These are phyloP conservation scores for Lacanobia oleracea DNA, from an alignment of 2,888 invertebrate species.

Conservation along the genomic window DNA sequence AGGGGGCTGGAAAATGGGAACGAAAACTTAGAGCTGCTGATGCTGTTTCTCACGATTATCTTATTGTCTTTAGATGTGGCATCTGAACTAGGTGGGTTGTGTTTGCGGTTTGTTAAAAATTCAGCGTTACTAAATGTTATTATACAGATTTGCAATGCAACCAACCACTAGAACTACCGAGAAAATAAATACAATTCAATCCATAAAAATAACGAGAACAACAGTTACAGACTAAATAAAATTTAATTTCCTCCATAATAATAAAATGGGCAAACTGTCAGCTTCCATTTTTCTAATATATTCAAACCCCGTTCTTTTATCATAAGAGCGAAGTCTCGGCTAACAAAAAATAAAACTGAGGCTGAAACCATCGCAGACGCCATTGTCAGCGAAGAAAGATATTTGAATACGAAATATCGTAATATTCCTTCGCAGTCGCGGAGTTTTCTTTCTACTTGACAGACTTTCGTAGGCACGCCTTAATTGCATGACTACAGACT, in stretches of 20 bases:
- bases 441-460: conserved; percentile 74
- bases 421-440: conserved; percentile 66
- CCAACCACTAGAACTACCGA: not conserved
- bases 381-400: conserved; percentile 61
- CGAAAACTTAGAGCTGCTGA: conserved; percentile 50
- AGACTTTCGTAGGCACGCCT: conserved; percentile 65
- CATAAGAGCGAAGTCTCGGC: conserved; percentile 28
- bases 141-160: too few species aligned
- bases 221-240: conserved; percentile 23
- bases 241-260: not conserved
- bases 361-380: conserved; percentile 44
- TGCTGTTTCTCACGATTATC: conserved; percentile 32
- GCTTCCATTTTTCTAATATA: conserved; percentile 45
- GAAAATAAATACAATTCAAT: not conserved
- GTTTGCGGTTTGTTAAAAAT: not conserved
- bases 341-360: conserved; percentile 41
- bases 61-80: conserved; percentile 7
- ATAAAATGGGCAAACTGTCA: conserved; percentile 11
- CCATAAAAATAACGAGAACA: not conserved
- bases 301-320: conserved; percentile 51
- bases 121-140: not conserved
- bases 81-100: not conserved
- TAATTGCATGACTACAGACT: conserved; percentile 70
- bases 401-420: conserved; percentile 77
- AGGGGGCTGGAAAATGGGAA: conserved; percentile 41